Percentiles rank a stretch among this genome's conserved stretches.
Conservation (phyloP, 1,140 invertebrate genomes). For the Calosoma granatense region DNA sequence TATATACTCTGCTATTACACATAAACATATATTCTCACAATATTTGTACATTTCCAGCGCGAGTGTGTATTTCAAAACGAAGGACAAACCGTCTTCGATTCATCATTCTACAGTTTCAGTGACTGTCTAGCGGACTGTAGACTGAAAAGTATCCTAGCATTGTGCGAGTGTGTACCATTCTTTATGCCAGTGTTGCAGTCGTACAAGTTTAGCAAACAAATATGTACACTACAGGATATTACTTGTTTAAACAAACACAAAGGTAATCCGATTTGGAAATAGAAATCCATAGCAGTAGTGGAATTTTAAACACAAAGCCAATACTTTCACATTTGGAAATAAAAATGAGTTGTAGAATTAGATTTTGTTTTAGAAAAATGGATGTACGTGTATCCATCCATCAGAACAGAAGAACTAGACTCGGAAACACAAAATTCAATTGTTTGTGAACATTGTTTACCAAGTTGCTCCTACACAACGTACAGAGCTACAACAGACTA, state of each 20-base stretch:
- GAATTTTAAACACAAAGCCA: not conserved
- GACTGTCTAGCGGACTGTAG: slow-evolving; percentile 46
- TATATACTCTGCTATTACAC: no score
- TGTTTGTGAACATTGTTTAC: slow-evolving; percentile 12
- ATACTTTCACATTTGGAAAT: slow-evolving; percentile 15
- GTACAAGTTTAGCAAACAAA: slow-evolving; percentile 21
- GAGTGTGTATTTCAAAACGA: slow-evolving; percentile 45
- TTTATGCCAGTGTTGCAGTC: slow-evolving; percentile 21
- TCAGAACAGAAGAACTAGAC: not conserved
- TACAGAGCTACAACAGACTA: slow-evolving; percentile 15
- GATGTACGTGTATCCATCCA: not conserved
- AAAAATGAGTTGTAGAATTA: slow-evolving; percentile 11
- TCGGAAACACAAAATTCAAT: not conserved
- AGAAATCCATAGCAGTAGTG: not conserved
- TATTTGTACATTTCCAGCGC: slow-evolving; percentile 34
- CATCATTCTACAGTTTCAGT: slow-evolving; percentile 41
- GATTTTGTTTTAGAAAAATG: not conserved
- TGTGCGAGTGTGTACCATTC: slow-evolving; percentile 46
- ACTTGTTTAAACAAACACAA: slow-evolving; percentile 39
- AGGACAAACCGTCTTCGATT: slow-evolving; percentile 23
- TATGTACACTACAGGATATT: slow-evolving; percentile 36
- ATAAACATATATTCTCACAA: no score
- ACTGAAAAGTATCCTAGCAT: slow-evolving; percentile 34
- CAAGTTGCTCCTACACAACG: slow-evolving; percentile 14
- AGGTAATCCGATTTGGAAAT: slow-evolving; percentile 23